Percentiles rank a stretch among this genome's conserved stretches.
These are phyloP conservation scores for Orthonyx spaldingii DNA, from an alignment of 2,113 vertebrate species.

Conservation along the genomic window DNA sequence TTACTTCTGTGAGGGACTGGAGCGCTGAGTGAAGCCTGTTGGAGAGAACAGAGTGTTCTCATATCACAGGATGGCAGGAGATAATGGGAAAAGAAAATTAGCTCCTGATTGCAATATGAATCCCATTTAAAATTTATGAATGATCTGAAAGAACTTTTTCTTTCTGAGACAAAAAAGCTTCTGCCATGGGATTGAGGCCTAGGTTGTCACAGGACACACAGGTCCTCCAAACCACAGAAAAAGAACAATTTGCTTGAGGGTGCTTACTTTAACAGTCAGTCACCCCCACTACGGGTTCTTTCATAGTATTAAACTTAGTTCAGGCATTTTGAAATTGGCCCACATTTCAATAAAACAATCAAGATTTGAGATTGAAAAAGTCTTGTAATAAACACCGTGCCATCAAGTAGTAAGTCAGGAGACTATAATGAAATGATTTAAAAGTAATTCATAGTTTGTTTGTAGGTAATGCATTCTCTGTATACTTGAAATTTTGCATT, in stretches of 20 bases:
- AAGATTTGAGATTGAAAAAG: background rate
- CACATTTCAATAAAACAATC: background rate
- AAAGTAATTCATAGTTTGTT: background rate
- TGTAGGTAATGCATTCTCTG: background rate
- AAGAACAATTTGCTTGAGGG: background rate
- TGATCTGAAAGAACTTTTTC: background rate
- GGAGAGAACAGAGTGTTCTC: background rate
- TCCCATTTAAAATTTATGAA: slow-evolving; percentile 19
- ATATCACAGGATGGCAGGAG: background rate
- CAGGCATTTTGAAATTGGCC: background rate
- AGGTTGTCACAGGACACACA: background rate
- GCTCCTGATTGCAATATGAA: background rate
- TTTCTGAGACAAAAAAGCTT: background rate
- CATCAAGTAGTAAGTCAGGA: background rate
- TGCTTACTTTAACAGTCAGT: background rate
- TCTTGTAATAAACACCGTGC: background rate
- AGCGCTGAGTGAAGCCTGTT: background rate
- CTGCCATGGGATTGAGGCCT: rapidly evolving
- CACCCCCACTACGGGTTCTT: background rate
- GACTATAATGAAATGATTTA: background rate
- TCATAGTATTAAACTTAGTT: background rate
- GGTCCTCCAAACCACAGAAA: background rate
- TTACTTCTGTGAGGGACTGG: background rate
- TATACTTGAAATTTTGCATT: background rate
- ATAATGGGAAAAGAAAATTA: slow-evolving; percentile 32